Conservation (phyloP, 2,113 vertebrate species). For the Scytalopus superciliaris region DNA sequence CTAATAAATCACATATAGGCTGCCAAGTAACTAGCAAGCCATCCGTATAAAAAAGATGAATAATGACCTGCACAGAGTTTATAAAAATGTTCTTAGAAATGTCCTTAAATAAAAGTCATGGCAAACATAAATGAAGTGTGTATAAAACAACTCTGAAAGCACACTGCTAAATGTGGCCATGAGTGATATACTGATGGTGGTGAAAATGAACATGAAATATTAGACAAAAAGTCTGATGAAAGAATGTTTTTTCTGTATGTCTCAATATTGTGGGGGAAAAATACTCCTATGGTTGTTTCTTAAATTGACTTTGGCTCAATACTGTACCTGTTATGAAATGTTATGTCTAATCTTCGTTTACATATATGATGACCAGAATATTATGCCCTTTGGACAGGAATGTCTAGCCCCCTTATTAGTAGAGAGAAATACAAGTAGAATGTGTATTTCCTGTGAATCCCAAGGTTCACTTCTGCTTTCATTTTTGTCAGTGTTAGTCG, state of each 20-base stretch:
- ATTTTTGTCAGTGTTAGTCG: background rate
- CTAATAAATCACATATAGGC: slow-evolving; percentile 46
- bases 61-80: slow-evolving; percentile 20
- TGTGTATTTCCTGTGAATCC: background rate
- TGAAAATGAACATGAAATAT: background rate
- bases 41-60: slow-evolving; percentile 42
- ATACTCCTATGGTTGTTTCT: background rate
- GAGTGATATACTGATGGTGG: background rate
- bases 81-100: slow-evolving; percentile 59
- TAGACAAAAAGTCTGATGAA: background rate
- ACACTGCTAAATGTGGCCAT: background rate
- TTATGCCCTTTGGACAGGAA: background rate
- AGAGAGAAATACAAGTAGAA: background rate
- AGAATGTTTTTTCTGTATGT: background rate
- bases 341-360: background rate
- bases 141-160: slow-evolving; percentile 28
- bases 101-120: slow-evolving; percentile 58
- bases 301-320: background rate
- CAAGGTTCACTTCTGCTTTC: background rate
- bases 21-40: slow-evolving; percentile 45
- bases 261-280: background rate
- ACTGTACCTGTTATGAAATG: background rate
- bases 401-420: background rate
- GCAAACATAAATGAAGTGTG: slow-evolving; percentile 36
- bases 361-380: background rate